Conservation (phyloP, 2,113 vertebrate genomes). For the Sinocyclocheilus maitianheensis region DNA sequence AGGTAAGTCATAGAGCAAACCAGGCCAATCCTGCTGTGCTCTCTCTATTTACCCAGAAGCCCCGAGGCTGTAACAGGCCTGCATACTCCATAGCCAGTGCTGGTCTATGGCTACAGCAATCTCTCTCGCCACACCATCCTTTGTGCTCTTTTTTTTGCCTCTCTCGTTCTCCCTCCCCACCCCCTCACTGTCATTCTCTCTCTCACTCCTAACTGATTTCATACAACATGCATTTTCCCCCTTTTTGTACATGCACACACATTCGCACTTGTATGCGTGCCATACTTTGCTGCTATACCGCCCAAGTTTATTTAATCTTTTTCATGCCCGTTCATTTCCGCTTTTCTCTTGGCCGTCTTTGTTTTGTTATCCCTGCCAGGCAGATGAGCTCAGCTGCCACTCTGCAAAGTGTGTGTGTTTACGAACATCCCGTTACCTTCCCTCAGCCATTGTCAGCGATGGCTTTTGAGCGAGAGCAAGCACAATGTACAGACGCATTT, state of each 20-base stretch:
- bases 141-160: conserved; percentile 19
- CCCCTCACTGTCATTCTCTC: not conserved
- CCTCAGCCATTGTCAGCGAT: conserved; percentile 16
- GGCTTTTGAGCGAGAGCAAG: conserved; percentile 25
- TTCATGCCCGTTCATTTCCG: not conserved
- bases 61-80: conserved; percentile 33
- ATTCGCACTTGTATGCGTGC: not conserved
- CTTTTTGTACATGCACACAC: not conserved
- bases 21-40: conserved; percentile 40
- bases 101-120: conserved; percentile 24
- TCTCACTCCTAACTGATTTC: conserved; percentile 2
- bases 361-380: conserved; percentile 24
- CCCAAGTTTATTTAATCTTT: conserved; percentile 13
- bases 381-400: conserved; percentile 44
- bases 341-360: conserved; percentile 17
- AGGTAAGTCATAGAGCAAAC: conserved; percentile 31
- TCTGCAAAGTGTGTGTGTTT: conserved; percentile 38
- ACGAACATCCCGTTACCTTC: conserved; percentile 19
- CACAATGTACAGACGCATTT: conserved; percentile 13
- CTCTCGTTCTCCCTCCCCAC: conserved; percentile 1
- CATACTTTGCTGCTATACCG: not conserved
- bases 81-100: conserved; percentile 27
- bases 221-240: not conserved
- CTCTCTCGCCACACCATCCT: conserved; percentile 32
- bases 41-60: conserved; percentile 39